Conservation (phyloP, 37 sponge, comb jelly and placozoan genomes). For the Hormiphora californensis region DNA sequence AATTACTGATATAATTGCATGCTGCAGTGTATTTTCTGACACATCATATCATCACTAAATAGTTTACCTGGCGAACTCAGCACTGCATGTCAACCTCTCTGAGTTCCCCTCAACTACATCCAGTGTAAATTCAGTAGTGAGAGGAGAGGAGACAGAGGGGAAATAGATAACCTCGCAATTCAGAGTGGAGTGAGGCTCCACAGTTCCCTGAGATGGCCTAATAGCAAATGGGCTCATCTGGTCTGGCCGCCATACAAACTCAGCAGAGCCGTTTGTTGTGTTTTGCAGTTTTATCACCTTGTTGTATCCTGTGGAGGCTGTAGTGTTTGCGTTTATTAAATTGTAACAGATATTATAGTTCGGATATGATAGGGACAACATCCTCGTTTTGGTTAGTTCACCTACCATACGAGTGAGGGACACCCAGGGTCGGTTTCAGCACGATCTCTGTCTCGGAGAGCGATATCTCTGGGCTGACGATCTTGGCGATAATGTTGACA, state of each 20-base stretch:
- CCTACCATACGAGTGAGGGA: constrained; percentile 29
- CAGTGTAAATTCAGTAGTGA: constrained; percentile 56
- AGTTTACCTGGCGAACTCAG: constrained; percentile 54
- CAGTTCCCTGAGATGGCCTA: constrained; percentile 53
- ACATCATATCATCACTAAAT: too few species aligned
- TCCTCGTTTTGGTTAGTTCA: neutral
- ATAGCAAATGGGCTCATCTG: constrained; percentile 44
- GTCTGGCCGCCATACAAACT: constrained; percentile 39
- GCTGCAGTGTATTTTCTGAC: neutral
- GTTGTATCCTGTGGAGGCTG: constrained; percentile 49
- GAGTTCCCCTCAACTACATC: constrained; percentile 55
- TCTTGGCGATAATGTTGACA: constrained; percentile 14
- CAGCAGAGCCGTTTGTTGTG: constrained; percentile 40
- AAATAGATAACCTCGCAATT: constrained; percentile 65
- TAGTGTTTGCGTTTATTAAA: neutral
- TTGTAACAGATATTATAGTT: too few species aligned
- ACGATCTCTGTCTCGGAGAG: neutral
- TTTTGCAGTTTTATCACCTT: constrained; percentile 21
- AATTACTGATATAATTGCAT: neutral
- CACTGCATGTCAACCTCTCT: neutral
- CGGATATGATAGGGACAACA: neutral
- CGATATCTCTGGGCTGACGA: constrained; percentile 9
- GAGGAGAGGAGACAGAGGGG: constrained; percentile 58
- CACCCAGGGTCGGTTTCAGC: constrained; percentile 32
- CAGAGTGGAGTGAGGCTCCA: constrained; percentile 61